Evolutionary conservation across 2,888 invertebrate species (phyloP).

Genomic region (Lathronympha strigana): DNA sequence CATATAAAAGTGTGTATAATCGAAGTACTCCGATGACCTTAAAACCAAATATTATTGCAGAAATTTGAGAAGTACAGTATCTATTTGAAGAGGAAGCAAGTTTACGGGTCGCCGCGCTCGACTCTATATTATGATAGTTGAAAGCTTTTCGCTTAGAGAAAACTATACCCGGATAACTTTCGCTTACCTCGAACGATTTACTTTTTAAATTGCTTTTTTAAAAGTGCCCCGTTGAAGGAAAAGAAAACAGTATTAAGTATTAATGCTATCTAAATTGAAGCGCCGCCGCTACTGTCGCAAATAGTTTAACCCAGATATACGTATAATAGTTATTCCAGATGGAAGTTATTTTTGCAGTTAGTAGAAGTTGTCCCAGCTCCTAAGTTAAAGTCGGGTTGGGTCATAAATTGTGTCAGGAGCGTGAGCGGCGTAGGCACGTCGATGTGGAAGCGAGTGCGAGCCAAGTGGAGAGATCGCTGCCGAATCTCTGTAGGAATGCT

Average conservation of each 20-base stretch:
- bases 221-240: slow-evolving; percentile 5
- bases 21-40: slow-evolving; percentile 34
- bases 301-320: slow-evolving; percentile 15
- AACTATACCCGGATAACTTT: slow-evolving; percentile 58
- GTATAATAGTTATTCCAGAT: slow-evolving; percentile 22
- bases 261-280: slow-evolving; percentile 10
- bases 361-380: slow-evolving; percentile 55
- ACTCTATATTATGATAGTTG: slow-evolving; percentile 52
- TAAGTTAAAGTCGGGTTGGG: slow-evolving; percentile 57
- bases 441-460: slow-evolving; percentile 40
- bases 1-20: slow-evolving; percentile 23
- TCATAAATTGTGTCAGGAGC: slow-evolving; percentile 58
- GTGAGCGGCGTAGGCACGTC: slow-evolving; percentile 40
- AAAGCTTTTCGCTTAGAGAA: slow-evolving; percentile 59
- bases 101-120: slow-evolving; percentile 64
- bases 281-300: slow-evolving; percentile 1
- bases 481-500: slow-evolving; percentile 60
- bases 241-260: neutral
- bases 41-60: slow-evolving; percentile 55
- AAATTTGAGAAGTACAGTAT: slow-evolving; percentile 55
- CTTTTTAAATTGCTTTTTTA: slow-evolving; percentile 27
- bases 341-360: slow-evolving; percentile 54
- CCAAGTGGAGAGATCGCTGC: slow-evolving; percentile 45
- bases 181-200: slow-evolving; percentile 21
- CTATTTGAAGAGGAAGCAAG: slow-evolving; percentile 59